A percentile compares a stretch with the other conserved stretches of the same genome.
phyloP scores from a whole-genome alignment of 1,140 invertebrate species.

The Homalodisca vitripennis region DNA sequence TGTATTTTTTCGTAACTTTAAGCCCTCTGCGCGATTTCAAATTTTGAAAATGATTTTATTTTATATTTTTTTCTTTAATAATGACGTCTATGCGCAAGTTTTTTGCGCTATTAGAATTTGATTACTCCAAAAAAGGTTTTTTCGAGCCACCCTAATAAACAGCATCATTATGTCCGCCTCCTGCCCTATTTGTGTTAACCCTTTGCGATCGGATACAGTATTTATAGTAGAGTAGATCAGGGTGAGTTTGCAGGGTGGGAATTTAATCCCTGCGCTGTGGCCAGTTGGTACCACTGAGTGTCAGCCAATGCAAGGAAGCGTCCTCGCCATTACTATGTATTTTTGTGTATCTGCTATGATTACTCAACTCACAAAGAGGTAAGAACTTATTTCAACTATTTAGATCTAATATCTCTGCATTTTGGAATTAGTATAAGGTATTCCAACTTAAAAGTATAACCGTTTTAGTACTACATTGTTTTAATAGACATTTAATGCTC shows the following conservation, averaged over 20 bases:
- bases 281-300: background rate
- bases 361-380: background rate
- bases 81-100: too few relatives aligned
- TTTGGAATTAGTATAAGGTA: background rate
- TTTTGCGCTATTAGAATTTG: too few relatives aligned
- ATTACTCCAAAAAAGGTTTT: too few relatives aligned
- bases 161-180: too few relatives aligned
- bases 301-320: background rate
- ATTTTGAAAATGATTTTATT: too few relatives aligned
- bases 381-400: background rate
- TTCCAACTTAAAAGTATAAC: background rate
- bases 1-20: too few relatives aligned
- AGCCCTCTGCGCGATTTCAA: too few relatives aligned
- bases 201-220: too few relatives aligned
- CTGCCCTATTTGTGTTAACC: too few relatives aligned
- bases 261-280: background rate
- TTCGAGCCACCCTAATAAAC: too few relatives aligned
- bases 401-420: background rate
- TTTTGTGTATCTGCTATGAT: background rate
- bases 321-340: background rate
- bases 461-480: constrained; percentile 3
- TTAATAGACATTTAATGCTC: background rate
- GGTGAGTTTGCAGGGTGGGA: background rate
- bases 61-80: too few relatives aligned
- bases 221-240: background rate